These are phyloP conservation scores for Limnephilus rhombicus DNA, from an alignment of 2,888 invertebrate species.

Conservation along the genomic window DNA sequence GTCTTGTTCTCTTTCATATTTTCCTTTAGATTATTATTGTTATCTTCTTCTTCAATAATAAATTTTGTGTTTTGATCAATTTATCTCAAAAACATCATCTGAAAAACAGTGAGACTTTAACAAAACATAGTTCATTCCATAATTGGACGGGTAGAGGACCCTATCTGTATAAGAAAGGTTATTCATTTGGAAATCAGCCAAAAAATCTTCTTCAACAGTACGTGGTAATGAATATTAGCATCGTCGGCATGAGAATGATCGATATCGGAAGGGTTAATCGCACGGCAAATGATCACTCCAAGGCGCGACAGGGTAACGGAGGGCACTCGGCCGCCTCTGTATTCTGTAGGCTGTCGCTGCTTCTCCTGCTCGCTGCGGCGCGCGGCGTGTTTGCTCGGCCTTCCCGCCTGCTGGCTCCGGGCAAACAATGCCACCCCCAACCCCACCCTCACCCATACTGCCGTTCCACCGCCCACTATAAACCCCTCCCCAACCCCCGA, in stretches of 20 bases:
- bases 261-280: background rate
- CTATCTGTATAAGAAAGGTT: no score
- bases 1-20: no score
- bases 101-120: no score
- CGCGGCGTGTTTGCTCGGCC: conserved; percentile 11
- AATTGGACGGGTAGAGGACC: no score
- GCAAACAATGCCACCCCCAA: conserved; percentile 30
- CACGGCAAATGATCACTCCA: background rate
- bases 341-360: background rate
- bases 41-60: no score
- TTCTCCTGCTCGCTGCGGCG: background rate
- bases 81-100: no score
- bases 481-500: background rate
- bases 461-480: background rate
- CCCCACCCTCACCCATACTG: background rate
- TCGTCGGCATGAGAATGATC: background rate
- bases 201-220: background rate
- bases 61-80: no score
- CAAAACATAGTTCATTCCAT: no score
- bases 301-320: background rate
- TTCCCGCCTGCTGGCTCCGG: conserved; percentile 22
- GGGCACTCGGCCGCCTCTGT: background rate
- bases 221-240: background rate
- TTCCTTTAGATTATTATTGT: no score
- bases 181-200: background rate